Conservation (phyloP, 2,113 vertebrate genomes). For the Urocynchramus pylzowi region DNA sequence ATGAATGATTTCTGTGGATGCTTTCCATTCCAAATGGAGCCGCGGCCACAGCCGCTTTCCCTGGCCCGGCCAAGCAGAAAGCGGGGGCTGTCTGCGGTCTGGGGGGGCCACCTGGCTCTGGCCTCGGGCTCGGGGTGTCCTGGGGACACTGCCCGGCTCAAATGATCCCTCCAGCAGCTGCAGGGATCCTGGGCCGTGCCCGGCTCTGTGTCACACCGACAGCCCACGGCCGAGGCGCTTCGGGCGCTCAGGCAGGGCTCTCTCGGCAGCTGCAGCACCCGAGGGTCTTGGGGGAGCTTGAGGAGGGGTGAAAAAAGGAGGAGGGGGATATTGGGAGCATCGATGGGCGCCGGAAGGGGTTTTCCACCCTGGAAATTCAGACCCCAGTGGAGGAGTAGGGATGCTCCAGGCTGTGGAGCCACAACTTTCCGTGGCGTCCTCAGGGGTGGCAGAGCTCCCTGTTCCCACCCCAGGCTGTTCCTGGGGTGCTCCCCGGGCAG, state of each 20-base stretch:
- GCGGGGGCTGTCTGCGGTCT: rapidly evolving
- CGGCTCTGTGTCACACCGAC: neutral
- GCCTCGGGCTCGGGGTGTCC: rapidly evolving
- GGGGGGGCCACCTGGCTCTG: neutral
- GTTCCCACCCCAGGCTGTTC: rapidly evolving
- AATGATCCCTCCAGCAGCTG: rapidly evolving
- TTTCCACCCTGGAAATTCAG: neutral
- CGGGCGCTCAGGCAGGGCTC: neutral
- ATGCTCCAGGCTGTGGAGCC: neutral
- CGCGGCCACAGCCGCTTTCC: rapidly evolving
- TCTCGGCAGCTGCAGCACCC: neutral
- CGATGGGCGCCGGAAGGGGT: neutral
- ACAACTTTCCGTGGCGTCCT: neutral
- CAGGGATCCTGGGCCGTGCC: neutral
- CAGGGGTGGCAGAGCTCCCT: neutral
- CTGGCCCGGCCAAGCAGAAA: neutral
- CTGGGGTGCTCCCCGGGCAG: neutral
- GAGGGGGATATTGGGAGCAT: rapidly evolving
- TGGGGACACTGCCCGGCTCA: rapidly evolving
- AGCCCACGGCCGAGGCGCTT: rapidly evolving
- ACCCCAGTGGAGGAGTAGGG: neutral
- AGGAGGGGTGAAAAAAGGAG: neutral
- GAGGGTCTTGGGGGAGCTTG: neutral
- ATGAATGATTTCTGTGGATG: rapidly evolving
- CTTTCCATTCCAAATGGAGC: neutral